Evolutionary conservation across 2,113 vertebrate genomes (phyloP).

Genomic region (Illadopsis cleaveri): DNA sequence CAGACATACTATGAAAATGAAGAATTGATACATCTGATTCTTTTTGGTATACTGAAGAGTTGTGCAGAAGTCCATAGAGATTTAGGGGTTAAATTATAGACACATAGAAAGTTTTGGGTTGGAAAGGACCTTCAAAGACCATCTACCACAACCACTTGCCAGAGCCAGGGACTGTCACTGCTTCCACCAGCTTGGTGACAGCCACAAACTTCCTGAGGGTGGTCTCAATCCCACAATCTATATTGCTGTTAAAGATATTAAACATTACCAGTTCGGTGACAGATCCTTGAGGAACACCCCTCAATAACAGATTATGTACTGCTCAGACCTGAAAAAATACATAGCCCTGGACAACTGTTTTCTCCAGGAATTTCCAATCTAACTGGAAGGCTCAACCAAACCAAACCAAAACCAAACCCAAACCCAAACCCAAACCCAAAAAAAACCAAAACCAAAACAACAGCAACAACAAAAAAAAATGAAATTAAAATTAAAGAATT

Average conservation of each 20-base stretch:
- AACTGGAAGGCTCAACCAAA: not conserved
- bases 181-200: not conserved
- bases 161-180: not conserved
- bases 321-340: not conserved
- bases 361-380: not conserved
- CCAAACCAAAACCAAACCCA: too few relatives aligned
- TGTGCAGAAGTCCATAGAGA: not conserved
- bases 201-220: not conserved
- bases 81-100: not conserved
- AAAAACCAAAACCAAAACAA: too few relatives aligned
- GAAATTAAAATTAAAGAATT: not conserved
- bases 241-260: not conserved
- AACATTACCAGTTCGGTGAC: not conserved
- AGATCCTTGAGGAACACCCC: not conserved
- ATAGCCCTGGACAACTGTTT: not conserved
- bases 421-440: too few relatives aligned
- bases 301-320: fast-evolving
- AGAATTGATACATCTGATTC: not conserved
- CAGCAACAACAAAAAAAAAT: not conserved
- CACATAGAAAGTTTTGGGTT: not conserved
- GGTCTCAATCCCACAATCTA: not conserved
- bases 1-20: not conserved
- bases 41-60: not conserved
- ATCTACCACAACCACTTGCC: fast-evolving
- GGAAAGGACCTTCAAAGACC: not conserved